Base-by-base conservation (phyloP, 2,113 vertebrate species). In the Ammodytes marinus region DNA sequence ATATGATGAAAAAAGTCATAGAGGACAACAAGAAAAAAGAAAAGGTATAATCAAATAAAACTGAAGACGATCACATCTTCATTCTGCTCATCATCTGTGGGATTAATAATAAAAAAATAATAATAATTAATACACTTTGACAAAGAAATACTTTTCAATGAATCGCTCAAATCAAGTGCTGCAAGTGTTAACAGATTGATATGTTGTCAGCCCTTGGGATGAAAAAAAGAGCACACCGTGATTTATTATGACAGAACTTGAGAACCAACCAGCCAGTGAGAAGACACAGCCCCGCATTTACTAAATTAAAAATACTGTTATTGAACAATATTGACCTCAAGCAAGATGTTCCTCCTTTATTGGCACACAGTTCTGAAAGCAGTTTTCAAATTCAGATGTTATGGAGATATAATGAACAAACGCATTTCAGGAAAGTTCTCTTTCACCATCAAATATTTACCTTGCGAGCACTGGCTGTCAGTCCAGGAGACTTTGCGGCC, bases 391-490 rank as follows among this genome's bases (percentile, higher is more conserved):
- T 63, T 81, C 39, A 66, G 13, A 50, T 35, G 60, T 77, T 74
- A 76, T 4, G n/a, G 4, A 74, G 12, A 35, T 45, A 35, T 35
- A 19, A 79, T 43, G 11, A 47, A 2, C 42, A 2, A 61, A 59
- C 55, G 49, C 69, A 35, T 45, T 60, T 52, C 3, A 70, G 9
- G 2, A 3, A 57, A 78, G 14, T 14, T 57, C n/a, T 54, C 50
- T 39, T 63, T 57, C 45, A 71, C 13, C 9, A 40, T 53, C 3
- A 66, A 12, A 54, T 39, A 42, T 61, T 80, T 90, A 95, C 95
- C 95, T 95, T 95, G 75, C 93, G 93, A 65, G 94, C 86, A 11
- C 92, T 95, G 13, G 91, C 72, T 0, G 85, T 89, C 40, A 92
- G 74, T 54, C 84, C 92, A 19, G 94, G 93, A 6, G 93, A 94